These are phyloP conservation scores for Hiodon alosoides DNA, from an alignment of 2,113 vertebrate species.

Conservation along the genomic window DNA sequence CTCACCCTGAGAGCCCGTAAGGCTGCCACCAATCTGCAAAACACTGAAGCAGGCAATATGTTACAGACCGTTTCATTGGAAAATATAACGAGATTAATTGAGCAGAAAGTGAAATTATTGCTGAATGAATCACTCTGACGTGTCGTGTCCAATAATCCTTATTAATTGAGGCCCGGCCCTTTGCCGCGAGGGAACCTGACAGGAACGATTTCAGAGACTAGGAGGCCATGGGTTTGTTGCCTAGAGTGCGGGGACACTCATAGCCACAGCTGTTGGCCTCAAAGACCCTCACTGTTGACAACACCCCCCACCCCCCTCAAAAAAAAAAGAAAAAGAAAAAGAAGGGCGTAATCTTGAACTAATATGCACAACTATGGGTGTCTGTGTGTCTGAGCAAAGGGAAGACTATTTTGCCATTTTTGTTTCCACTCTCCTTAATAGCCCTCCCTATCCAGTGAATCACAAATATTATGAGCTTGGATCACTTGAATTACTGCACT, in stretches of 20 bases:
- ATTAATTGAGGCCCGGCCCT: conserved; percentile 1
- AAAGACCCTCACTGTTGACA: too few relatives aligned
- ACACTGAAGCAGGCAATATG: conserved; percentile 8
- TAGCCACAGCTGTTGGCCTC: background rate
- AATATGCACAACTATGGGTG: too few relatives aligned
- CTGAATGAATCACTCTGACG: conserved; percentile 12
- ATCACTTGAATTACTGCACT: too few relatives aligned
- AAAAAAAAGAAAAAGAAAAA: too few relatives aligned
- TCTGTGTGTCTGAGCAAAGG: too few relatives aligned
- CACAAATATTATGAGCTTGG: too few relatives aligned
- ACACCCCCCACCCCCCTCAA: too few relatives aligned
- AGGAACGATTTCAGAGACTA: background rate
- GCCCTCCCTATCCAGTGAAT: too few relatives aligned
- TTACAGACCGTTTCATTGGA: conserved; percentile 13
- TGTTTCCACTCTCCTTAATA: too few relatives aligned
- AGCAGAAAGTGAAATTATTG: conserved; percentile 7
- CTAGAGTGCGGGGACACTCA: background rate
- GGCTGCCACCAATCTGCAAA: background rate
- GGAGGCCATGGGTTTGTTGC: background rate
- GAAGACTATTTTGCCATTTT: too few relatives aligned
- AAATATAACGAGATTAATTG: conserved; percentile 24
- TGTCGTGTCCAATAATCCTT: background rate
- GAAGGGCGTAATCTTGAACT: too few relatives aligned
- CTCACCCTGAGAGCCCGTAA: background rate
- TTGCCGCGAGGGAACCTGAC: background rate